A percentile compares a stretch with the other conserved stretches of the same genome.
Evolutionary conservation across 2,797 vertebrate genomes (phyloP).

Genomic region (Coendou prehensilis): DNA sequence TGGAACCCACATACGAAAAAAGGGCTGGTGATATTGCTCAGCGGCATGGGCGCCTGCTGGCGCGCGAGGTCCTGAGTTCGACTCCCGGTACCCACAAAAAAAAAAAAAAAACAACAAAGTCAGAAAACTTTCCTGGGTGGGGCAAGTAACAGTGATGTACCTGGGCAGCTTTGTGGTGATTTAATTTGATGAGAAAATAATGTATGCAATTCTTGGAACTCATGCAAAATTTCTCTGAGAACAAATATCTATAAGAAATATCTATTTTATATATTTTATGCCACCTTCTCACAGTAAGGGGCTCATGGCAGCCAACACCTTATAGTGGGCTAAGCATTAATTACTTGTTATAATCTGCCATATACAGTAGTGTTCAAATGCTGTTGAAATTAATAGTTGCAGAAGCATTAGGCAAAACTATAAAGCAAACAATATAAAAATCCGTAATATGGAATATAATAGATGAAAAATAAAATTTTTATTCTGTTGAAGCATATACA

Average conservation of each 20-base stretch:
- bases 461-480: neutral
- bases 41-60: too few species aligned
- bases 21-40: too few species aligned
- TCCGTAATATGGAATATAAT: neutral
- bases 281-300: neutral
- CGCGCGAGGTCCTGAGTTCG: too few species aligned
- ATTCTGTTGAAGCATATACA: neutral
- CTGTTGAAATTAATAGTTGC: neutral
- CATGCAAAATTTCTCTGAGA: neutral
- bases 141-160: too few species aligned
- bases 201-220: constrained; percentile 21
- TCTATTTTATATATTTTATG: neutral
- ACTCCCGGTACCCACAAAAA: neutral
- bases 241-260: neutral
- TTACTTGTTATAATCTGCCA: neutral
- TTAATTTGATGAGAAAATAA: constrained; percentile 57
- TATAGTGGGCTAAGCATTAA: neutral
- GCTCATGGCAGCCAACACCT: neutral
- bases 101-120: neutral
- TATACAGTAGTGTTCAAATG: neutral
- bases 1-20: too few species aligned
- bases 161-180: neutral
- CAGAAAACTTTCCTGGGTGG: neutral
- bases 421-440: neutral
- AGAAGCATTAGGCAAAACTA: neutral